Percentiles rank a stretch among this genome's conserved stretches.
Evolutionary conservation across 1,140 invertebrate genomes (phyloP).

Genomic region (Paracyclopina nana): DNA sequence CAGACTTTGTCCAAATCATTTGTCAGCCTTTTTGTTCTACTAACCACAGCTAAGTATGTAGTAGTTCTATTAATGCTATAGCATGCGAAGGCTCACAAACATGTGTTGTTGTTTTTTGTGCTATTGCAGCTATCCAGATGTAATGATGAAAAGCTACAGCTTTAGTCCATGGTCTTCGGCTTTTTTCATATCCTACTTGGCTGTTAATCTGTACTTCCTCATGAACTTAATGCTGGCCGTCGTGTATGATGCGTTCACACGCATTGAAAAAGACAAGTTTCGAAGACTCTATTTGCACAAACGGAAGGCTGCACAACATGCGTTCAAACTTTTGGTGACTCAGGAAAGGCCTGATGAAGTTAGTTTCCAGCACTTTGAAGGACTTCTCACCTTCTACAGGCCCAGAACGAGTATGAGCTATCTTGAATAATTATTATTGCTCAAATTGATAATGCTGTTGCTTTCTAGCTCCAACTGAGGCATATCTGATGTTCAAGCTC

Average conservation of each 20-base stretch:
- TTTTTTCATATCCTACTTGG: constrained; percentile 65
- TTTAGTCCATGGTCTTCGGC: constrained; percentile 55
- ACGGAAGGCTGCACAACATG: constrained; percentile 47
- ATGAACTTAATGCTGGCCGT: constrained; percentile 85
- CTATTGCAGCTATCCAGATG: constrained; percentile 58
- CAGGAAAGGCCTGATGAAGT: constrained; percentile 41
- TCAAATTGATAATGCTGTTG: constrained; percentile 17
- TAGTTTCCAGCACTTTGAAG: constrained; percentile 53
- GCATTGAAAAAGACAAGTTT: constrained; percentile 68
- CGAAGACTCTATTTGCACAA: constrained; percentile 63
- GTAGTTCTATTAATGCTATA: not conserved
- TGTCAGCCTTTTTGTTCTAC: constrained; percentile 66
- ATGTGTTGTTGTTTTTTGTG: constrained; percentile 8
- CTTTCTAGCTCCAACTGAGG: constrained; percentile 8
- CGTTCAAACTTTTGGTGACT: constrained; percentile 54
- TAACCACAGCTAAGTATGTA: constrained; percentile 68
- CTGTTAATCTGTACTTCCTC: constrained; percentile 45
- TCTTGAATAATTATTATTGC: not conserved
- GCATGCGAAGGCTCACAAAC: not conserved
- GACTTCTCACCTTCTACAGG: constrained; percentile 53
- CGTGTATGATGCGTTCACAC: constrained; percentile 72
- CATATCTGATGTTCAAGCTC: not conserved
- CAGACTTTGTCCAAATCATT: constrained; percentile 32
- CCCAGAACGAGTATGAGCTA: constrained; percentile 43
- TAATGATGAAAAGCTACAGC: constrained; percentile 79